Conservation (phyloP, 2,888 invertebrate species). For the Notocelia uddmanniana region DNA sequence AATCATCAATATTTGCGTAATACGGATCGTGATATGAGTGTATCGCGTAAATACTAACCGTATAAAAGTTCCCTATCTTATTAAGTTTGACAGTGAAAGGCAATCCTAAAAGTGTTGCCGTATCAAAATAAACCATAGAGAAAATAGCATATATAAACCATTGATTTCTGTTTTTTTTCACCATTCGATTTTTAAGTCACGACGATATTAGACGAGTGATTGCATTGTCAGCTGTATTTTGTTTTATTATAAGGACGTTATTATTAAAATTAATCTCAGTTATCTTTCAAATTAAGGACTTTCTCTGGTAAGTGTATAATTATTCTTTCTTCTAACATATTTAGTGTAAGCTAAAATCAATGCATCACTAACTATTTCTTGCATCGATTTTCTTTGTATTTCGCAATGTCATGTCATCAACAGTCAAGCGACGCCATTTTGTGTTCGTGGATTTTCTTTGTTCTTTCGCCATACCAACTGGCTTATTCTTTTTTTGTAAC, state of each 20-base stretch:
- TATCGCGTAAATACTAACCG: no score
- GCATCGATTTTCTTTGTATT: constrained; percentile 26
- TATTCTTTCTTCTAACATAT: neutral
- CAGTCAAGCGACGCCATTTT: constrained; percentile 73
- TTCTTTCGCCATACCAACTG: constrained; percentile 59
- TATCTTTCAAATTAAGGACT: constrained; percentile 22
- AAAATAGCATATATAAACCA: constrained; percentile 7
- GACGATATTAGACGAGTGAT: neutral
- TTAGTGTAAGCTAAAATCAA: neutral
- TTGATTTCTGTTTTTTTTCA: neutral
- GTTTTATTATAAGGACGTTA: constrained; percentile 26
- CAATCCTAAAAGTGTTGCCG: constrained; percentile 4
- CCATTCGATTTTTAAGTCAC: constrained; percentile 6
- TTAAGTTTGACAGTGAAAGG: constrained; percentile 9
- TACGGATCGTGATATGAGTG: no score
- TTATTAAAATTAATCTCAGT: constrained; percentile 27
- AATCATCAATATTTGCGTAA: no score
- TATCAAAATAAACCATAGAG: constrained; percentile 12
- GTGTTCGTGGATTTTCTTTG: constrained; percentile 76
- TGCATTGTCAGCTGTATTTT: constrained; percentile 41
- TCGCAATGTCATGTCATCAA: constrained; percentile 30
- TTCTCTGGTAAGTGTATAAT: constrained; percentile 14
- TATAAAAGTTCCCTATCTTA: no score
- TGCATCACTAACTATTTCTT: neutral
- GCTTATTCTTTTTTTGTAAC: constrained; percentile 47